Evolutionary conservation across 2,797 vertebrate species (phyloP).

Genomic region (Acanthiza pusilla): DNA sequence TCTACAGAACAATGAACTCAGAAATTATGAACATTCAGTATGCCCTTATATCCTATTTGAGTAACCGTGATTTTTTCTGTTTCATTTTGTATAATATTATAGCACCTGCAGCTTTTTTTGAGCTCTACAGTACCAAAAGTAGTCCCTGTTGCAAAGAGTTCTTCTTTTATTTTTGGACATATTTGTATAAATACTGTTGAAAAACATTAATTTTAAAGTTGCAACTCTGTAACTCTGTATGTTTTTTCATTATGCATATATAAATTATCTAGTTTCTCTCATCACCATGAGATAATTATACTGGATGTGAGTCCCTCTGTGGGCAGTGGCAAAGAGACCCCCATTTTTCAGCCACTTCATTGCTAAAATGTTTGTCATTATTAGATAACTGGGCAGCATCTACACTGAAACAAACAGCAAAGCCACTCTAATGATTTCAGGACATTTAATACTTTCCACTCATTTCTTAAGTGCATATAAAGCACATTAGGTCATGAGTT

Average conservation of each 20-base stretch:
- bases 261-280: not conserved
- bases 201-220: not conserved
- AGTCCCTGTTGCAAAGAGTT: not conserved
- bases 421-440: not conserved
- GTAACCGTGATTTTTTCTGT: not conserved
- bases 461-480: not conserved
- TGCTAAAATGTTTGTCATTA: not conserved
- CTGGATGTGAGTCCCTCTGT: not conserved
- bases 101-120: not conserved
- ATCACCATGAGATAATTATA: not conserved
- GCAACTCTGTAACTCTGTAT: not conserved
- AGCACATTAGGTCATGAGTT: not conserved
- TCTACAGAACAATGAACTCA: not conserved
- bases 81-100: not conserved
- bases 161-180: not conserved
- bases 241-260: not conserved
- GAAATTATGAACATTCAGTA: not conserved
- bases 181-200: not conserved
- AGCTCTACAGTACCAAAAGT: not conserved
- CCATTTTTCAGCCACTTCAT: not conserved
- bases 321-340: not conserved
- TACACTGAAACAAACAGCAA: not conserved
- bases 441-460: not conserved
- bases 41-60: not conserved
- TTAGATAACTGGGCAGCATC: not conserved